Conservation (phyloP, 2,113 vertebrate species). For the Phyllopteryx taeniolatus region DNA sequence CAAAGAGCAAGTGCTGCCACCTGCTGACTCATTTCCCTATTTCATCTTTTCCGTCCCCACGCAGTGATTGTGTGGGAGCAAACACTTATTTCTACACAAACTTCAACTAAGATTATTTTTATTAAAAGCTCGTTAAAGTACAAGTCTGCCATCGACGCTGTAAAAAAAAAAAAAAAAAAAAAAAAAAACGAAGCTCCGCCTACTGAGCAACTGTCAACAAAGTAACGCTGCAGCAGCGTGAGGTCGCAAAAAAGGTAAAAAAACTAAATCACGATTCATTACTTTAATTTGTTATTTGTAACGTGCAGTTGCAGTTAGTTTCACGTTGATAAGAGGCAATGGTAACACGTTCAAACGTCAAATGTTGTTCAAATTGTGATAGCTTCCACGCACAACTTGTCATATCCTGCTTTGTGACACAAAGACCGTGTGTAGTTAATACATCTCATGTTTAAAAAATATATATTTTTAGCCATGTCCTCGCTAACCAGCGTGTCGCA, state of each 20-base stretch:
- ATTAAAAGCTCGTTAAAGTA: background rate
- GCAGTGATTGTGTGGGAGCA: background rate
- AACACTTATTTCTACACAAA: background rate
- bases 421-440: background rate
- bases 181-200: background rate
- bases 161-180: background rate
- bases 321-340: too few species aligned
- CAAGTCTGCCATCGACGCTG: background rate
- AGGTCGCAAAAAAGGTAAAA: background rate
- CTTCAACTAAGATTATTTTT: background rate
- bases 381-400: background rate
- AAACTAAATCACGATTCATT: background rate
- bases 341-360: background rate
- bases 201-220: conserved; percentile 1
- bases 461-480: background rate
- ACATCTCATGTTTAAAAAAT: background rate
- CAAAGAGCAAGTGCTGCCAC: background rate
- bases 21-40: background rate
- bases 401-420: background rate
- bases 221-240: background rate
- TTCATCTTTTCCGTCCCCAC: background rate
- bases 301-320: background rate
- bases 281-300: background rate
- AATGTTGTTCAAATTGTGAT: background rate
- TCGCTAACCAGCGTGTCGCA: background rate